Conservation (phyloP, 2,113 vertebrate genomes). For the Tretioscincus oriximinensis region DNA sequence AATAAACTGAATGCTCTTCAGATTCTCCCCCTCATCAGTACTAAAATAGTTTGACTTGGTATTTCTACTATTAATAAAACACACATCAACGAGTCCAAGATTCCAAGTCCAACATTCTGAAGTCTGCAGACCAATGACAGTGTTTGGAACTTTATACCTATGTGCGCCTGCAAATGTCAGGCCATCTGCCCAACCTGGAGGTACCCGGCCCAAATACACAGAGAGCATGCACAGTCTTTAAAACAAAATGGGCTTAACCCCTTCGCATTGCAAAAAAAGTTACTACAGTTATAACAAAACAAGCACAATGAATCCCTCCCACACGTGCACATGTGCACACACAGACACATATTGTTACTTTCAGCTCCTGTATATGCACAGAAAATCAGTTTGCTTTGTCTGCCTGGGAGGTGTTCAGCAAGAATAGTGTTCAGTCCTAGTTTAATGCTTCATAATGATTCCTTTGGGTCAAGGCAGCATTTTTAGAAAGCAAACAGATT, state of each 20-base stretch:
- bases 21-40: neutral
- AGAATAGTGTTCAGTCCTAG: slow-evolving; percentile 5
- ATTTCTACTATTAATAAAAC: no score
- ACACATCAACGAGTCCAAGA: no score
- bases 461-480: slow-evolving; percentile 12
- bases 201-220: no score
- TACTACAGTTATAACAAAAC: neutral
- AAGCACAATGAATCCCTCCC: no score
- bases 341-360: neutral
- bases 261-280: neutral
- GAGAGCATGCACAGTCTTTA: neutral
- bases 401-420: neutral
- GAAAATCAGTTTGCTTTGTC: neutral
- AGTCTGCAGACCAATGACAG: neutral
- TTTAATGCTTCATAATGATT: neutral
- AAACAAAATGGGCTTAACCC: neutral
- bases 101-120: no score
- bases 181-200: no score
- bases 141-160: no score
- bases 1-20: neutral
- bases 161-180: no score
- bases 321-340: no score
- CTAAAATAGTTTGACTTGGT: no score
- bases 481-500: slow-evolving; percentile 27
- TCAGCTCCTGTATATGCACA: no score